Percentiles rank a stretch among this genome's conserved stretches.
Conservation (phyloP, 2,113 vertebrate species). For the Dromaius novaehollandiae region DNA sequence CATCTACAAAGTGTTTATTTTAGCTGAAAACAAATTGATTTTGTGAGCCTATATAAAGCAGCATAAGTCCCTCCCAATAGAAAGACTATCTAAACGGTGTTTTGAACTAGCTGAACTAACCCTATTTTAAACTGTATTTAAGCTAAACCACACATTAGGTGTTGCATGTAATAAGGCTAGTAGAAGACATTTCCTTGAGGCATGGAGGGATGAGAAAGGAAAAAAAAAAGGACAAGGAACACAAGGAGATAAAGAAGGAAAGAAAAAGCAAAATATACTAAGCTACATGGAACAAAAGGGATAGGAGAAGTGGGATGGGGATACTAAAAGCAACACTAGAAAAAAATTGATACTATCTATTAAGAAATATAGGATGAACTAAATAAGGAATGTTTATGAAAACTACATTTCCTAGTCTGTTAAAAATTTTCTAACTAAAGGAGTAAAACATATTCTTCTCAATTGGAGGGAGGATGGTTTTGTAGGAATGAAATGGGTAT, state of each 20-base stretch:
- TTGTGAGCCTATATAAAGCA: background rate
- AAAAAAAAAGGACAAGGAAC: slow-evolving; percentile 7
- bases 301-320: background rate
- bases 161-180: background rate
- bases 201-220: background rate
- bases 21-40: background rate
- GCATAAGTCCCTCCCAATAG: background rate
- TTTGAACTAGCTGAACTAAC: background rate
- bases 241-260: background rate
- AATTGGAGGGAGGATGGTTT: background rate
- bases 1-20: background rate
- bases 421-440: background rate
- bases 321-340: background rate
- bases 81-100: background rate
- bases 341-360: background rate
- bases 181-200: background rate
- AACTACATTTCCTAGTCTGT: background rate
- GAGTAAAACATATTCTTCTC: background rate
- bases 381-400: background rate
- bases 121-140: background rate
- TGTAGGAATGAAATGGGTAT: background rate
- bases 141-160: background rate
- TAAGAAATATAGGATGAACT: background rate
- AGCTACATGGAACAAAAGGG: background rate
- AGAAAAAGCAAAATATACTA: slow-evolving; percentile 10